phyloP scores from a whole-genome alignment of 1,140 invertebrate genomes.

The Ceratina australensis region DNA sequence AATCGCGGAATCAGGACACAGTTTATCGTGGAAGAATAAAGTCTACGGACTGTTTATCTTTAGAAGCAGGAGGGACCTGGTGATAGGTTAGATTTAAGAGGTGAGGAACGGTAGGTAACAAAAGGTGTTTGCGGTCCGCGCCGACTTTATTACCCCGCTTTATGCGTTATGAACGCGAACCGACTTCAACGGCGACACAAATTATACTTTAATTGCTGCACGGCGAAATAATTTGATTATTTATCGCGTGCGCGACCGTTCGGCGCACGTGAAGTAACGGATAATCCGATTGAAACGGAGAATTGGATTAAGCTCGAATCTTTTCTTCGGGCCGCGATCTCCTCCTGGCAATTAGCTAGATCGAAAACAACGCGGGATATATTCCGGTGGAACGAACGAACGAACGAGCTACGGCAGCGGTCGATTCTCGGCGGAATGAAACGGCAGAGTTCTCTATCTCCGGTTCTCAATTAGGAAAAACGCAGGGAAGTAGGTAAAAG shows the following conservation, averaged over 20 bases:
- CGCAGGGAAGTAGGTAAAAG: constrained; percentile 35
- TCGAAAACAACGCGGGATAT: neutral
- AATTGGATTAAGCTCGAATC: too few species aligned
- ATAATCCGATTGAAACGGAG: neutral
- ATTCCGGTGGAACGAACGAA: neutral
- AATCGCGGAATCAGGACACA: neutral
- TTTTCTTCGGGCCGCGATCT: neutral
- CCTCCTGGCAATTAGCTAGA: neutral
- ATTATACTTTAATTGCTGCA: too few species aligned
- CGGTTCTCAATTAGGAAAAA: constrained; percentile 39
- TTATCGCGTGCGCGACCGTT: too few species aligned
- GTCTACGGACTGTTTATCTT: too few species aligned
- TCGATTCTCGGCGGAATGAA: constrained; percentile 1
- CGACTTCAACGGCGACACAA: too few species aligned
- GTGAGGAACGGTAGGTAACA: too few species aligned
- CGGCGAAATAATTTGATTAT: too few species aligned
- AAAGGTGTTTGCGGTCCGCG: too few species aligned
- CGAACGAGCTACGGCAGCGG: neutral
- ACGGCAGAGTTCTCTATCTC: constrained; percentile 16
- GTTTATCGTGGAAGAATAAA: constrained; percentile 9
- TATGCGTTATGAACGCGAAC: too few species aligned
- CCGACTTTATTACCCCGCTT: too few species aligned
- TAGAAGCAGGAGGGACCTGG: neutral
- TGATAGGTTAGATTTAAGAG: neutral
- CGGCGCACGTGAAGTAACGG: too few species aligned